Percentiles rank a stretch among this genome's conserved stretches.
Conservation (phyloP, 2,797 vertebrate species). For the Gymnocypris eckloni region DNA sequence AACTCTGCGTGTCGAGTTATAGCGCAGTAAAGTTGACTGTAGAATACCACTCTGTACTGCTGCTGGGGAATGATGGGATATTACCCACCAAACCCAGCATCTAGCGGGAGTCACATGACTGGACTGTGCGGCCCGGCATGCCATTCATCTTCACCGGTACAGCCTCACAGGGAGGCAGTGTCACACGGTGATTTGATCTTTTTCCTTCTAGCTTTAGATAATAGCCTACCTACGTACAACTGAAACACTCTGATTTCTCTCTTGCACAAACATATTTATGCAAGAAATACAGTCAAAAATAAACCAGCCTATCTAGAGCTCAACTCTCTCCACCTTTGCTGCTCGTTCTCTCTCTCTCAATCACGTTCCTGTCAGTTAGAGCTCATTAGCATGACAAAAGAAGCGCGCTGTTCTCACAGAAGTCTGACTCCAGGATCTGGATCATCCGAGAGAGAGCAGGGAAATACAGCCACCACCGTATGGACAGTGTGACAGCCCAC, state of each 20-base stretch:
- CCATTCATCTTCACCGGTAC: slow-evolving; percentile 67
- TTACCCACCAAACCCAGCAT: slow-evolving; percentile 45
- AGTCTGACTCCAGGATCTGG: slow-evolving; percentile 64
- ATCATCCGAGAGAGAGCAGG: slow-evolving; percentile 18
- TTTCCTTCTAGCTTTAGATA: neutral
- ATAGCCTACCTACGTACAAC: slow-evolving; percentile 3
- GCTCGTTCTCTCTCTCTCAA: slow-evolving; percentile 58
- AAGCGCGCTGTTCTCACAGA: slow-evolving; percentile 66
- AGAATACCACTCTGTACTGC: slow-evolving; percentile 38
- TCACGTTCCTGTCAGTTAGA: slow-evolving; percentile 70
- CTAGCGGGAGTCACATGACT: slow-evolving; percentile 67
- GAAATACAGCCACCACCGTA: slow-evolving; percentile 64
- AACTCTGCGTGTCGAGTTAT: neutral
- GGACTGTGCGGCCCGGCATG: slow-evolving; percentile 67
- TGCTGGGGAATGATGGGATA: slow-evolving; percentile 41
- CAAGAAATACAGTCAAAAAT: neutral
- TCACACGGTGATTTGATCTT: neutral
- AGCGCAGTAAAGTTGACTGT: neutral
- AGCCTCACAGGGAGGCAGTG: slow-evolving; percentile 64
- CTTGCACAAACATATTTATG: slow-evolving; percentile 61
- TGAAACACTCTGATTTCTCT: slow-evolving; percentile 5
- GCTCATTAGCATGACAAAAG: slow-evolving; percentile 79
- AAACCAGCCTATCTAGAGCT: neutral
- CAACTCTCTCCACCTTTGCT: neutral
- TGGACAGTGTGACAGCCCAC: slow-evolving; percentile 15